Conservation (phyloP, 2,888 invertebrate species). For the Drosophila vallismaia region DNA sequence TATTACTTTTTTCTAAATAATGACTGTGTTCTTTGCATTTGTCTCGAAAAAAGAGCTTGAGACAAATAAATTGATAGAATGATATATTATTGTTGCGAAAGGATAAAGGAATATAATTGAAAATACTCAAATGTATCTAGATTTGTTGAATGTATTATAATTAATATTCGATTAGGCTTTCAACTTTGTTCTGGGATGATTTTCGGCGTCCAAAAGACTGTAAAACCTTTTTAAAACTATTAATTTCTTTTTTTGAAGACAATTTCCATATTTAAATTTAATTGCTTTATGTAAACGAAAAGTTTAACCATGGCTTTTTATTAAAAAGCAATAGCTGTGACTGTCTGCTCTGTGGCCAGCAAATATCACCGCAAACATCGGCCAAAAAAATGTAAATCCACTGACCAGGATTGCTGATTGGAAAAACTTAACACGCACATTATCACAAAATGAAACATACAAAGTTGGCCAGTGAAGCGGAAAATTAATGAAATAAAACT, state of each 20-base stretch:
- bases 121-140: background rate
- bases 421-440: conserved; percentile 47
- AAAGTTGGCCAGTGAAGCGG: conserved; percentile 38
- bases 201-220: too few relatives aligned
- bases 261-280: background rate
- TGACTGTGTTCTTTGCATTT: conserved; percentile 9
- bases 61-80: conserved; percentile 1
- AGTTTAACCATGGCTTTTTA: background rate
- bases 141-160: too few relatives aligned
- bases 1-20: conserved; percentile 22
- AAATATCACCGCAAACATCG: conserved; percentile 42
- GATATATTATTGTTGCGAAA: background rate
- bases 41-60: background rate
- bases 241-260: background rate
- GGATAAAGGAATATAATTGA: background rate
- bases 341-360: conserved; percentile 39
- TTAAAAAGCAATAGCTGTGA: conserved; percentile 21
- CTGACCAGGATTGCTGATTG: conserved; percentile 49
- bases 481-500: conserved; percentile 68
- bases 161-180: too few relatives aligned
- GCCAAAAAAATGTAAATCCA: conserved; percentile 15
- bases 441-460: conserved; percentile 29
- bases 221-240: background rate
- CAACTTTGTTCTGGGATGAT: too few relatives aligned
- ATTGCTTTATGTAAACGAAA: background rate